Percentiles rank a stretch among this genome's conserved stretches.
Evolutionary conservation across 92 coral and sea anemone genomes (phyloP).

Genomic region (Bergia puertoricense): DNA sequence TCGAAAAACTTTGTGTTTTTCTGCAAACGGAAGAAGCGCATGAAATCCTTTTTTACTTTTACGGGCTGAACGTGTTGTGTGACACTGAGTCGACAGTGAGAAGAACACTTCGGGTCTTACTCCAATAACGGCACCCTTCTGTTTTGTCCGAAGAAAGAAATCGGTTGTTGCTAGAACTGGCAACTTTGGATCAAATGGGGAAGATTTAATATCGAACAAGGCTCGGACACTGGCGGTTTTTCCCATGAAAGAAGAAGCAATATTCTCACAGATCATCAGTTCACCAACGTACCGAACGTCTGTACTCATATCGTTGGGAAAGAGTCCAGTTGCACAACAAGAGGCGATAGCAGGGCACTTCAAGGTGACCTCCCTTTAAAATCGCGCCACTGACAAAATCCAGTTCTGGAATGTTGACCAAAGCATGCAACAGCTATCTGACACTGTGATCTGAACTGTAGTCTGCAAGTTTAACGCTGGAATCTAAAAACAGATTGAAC

Average conservation of each 20-base stretch:
- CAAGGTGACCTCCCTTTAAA: constrained; percentile 41
- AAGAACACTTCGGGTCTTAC: constrained; percentile 53
- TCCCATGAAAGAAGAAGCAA: constrained; percentile 64
- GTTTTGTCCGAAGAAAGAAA: not conserved
- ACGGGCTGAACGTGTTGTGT: not conserved
- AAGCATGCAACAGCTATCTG: constrained; percentile 49
- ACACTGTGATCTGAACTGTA: constrained; percentile 43
- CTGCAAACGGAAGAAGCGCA: constrained; percentile 57
- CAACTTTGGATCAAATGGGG: constrained; percentile 43
- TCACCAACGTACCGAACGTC: constrained; percentile 51
- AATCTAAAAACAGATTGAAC: too few relatives aligned
- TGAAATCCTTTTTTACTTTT: constrained; percentile 11
- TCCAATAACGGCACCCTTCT: constrained; percentile 40
- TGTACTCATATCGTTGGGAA: constrained; percentile 56
- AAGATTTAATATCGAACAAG: not conserved
- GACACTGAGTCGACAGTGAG: not conserved
- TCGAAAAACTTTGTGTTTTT: constrained; percentile 56
- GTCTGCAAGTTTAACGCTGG: constrained; percentile 10
- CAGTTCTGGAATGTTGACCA: constrained; percentile 53
- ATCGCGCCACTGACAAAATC: constrained; percentile 68
- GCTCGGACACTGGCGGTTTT: constrained; percentile 37
- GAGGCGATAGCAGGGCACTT: constrained; percentile 58
- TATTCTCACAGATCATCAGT: constrained; percentile 4
- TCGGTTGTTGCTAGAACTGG: constrained; percentile 42
- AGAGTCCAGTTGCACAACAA: constrained; percentile 66